phyloP scores from a whole-genome alignment of 2,113 vertebrate genomes.

The Proterorhinus semilunaris region DNA sequence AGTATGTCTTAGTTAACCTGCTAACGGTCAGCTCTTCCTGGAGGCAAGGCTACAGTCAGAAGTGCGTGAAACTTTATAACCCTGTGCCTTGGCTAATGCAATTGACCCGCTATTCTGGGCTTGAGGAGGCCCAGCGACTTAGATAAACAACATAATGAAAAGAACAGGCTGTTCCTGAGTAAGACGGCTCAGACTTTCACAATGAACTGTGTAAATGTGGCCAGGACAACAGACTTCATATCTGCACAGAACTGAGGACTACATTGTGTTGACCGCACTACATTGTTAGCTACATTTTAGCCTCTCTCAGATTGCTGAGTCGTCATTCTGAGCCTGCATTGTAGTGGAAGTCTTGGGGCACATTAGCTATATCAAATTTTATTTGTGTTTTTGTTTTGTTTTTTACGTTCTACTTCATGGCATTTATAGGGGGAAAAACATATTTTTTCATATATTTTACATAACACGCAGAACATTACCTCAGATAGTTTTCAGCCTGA shows the following conservation, averaged over 20 bases:
- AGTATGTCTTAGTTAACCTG: constrained; percentile 40
- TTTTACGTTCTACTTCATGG: no score
- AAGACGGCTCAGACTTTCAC: constrained; percentile 54
- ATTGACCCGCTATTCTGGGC: constrained; percentile 73
- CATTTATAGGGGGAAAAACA: no score
- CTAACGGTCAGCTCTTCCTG: constrained; percentile 32
- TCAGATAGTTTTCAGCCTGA: no score
- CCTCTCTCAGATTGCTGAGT: neutral
- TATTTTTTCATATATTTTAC: no score
- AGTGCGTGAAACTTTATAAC: constrained; percentile 70
- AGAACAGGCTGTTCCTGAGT: constrained; percentile 68
- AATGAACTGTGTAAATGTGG: constrained; percentile 40
- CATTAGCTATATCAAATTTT: neutral
- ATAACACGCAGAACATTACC: no score
- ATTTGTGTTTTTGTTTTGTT: neutral
- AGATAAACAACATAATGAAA: constrained; percentile 75
- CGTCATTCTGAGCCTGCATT: neutral
- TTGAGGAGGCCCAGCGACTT: constrained; percentile 62
- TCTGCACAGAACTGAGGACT: constrained; percentile 4
- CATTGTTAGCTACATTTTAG: constrained; percentile 5
- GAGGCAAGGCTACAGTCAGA: constrained; percentile 21
- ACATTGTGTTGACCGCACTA: neutral
- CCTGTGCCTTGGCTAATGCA: constrained; percentile 65
- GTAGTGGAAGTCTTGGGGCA: neutral
- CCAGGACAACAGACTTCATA: neutral